Conservation (phyloP, 2,888 invertebrate genomes). For the Cactoblastis cactorum region DNA sequence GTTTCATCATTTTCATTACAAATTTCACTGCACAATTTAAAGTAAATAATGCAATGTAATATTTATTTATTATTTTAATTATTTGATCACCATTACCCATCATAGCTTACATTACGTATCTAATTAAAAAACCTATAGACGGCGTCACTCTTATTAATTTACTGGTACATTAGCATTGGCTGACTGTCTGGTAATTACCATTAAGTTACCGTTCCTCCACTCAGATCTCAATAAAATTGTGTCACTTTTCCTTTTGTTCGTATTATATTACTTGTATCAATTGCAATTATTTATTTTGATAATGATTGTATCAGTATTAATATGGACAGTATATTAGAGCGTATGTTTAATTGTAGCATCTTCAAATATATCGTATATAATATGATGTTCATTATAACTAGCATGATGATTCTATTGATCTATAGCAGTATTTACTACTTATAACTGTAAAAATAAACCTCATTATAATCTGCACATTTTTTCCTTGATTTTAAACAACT, state of each 20-base stretch:
- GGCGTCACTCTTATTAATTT: conserved; percentile 53
- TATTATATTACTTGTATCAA: conserved; percentile 15
- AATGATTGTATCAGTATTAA: not conserved
- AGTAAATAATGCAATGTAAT: no score
- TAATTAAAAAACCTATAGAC: conserved; percentile 40
- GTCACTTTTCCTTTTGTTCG: conserved; percentile 41
- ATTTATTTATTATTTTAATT: no score
- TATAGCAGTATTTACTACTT: no score
- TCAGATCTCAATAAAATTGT: conserved; percentile 36
- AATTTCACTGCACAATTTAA: no score
- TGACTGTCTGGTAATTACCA: conserved; percentile 39
- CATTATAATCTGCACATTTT: conserved; percentile 7
- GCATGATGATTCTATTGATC: not conserved
- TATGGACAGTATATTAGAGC: not conserved
- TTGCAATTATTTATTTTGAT: conserved; percentile 1
- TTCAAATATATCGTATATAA: not conserved
- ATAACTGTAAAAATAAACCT: not conserved
- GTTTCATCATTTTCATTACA: no score
- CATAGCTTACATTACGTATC: conserved; percentile 39
- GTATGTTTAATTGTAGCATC: not conserved
- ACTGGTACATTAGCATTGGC: conserved; percentile 46
- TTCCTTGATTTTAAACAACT: conserved; percentile 35
- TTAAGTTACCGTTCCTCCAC: conserved; percentile 42
- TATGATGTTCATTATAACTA: not conserved
- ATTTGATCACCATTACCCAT: no score